phyloP scores from a whole-genome alignment of 1,140 invertebrate species.

The Papilio polyxenes region DNA sequence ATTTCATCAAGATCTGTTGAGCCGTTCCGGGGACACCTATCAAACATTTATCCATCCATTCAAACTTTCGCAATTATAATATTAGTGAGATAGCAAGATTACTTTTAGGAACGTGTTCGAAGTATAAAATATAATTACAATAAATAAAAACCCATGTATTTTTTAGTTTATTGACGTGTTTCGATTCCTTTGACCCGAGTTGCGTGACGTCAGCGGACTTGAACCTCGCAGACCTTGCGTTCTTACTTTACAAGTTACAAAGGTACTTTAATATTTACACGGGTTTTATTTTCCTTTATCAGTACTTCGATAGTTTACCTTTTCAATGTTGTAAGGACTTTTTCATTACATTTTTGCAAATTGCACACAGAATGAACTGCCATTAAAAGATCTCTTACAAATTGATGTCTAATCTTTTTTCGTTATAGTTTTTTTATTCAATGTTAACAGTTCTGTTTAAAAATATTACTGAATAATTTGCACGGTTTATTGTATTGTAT shows the following conservation, averaged over 20 bases:
- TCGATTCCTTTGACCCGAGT: neutral
- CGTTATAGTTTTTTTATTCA: too few species aligned
- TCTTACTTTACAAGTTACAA: neutral
- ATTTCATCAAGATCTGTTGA: too few species aligned
- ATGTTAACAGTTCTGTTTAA: too few species aligned
- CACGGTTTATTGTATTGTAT: neutral
- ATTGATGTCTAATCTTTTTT: too few species aligned
- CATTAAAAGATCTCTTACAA: too few species aligned
- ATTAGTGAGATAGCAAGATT: neutral
- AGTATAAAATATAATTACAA: neutral
- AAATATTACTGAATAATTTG: neutral
- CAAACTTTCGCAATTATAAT: neutral
- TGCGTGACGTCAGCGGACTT: slow-evolving; percentile 24
- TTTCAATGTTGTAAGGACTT: neutral
- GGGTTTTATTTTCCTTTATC: neutral
- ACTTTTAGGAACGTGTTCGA: neutral
- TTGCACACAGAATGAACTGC: too few species aligned
- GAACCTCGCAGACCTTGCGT: slow-evolving; percentile 21
- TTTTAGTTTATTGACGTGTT: neutral
- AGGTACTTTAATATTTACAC: neutral
- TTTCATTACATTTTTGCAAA: neutral
- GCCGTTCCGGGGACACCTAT: too few species aligned
- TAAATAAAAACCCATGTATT: slow-evolving; percentile 10
- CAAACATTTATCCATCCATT: too few species aligned
- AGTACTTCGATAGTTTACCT: neutral